These are phyloP conservation scores for Arizona elegans DNA, from an alignment of 2,113 vertebrate genomes.

Conservation along the genomic window DNA sequence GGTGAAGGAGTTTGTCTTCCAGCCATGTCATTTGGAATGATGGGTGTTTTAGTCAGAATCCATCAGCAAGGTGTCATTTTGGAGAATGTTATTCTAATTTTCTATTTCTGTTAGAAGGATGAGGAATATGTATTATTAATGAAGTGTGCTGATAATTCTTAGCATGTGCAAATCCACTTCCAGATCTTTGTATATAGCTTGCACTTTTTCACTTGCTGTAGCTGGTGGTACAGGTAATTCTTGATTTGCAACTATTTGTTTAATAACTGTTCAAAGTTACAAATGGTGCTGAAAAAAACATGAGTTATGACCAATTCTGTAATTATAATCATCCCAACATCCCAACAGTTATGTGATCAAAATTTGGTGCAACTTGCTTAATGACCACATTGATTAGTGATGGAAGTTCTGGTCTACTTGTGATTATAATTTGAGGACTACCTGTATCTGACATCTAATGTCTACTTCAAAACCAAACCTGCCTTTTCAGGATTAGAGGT, in stretches of 20 bases:
- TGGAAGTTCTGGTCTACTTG: too few relatives aligned
- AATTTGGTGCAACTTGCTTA: too few relatives aligned
- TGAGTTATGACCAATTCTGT: too few relatives aligned
- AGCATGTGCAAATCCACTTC: neutral
- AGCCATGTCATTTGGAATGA: neutral
- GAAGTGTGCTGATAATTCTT: neutral
- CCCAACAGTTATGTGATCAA: too few relatives aligned
- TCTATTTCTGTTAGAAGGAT: neutral
- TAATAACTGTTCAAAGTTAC: too few relatives aligned
- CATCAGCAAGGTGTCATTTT: neutral
- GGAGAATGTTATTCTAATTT: neutral
- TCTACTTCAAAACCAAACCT: neutral
- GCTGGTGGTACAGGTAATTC: too few relatives aligned
- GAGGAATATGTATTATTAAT: neutral
- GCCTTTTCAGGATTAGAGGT: neutral
- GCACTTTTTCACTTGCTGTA: neutral
- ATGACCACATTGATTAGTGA: too few relatives aligned
- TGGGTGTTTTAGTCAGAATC: neutral
- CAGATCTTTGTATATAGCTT: neutral
- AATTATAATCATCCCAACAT: too few relatives aligned
- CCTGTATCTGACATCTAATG: neutral
- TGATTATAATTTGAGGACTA: too few relatives aligned
- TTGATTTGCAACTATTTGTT: too few relatives aligned
- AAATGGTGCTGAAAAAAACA: too few relatives aligned
- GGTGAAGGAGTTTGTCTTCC: neutral